phyloP scores from a whole-genome alignment of 2,888 invertebrate genomes.

The Hirtodrosophila histrioides region DNA sequence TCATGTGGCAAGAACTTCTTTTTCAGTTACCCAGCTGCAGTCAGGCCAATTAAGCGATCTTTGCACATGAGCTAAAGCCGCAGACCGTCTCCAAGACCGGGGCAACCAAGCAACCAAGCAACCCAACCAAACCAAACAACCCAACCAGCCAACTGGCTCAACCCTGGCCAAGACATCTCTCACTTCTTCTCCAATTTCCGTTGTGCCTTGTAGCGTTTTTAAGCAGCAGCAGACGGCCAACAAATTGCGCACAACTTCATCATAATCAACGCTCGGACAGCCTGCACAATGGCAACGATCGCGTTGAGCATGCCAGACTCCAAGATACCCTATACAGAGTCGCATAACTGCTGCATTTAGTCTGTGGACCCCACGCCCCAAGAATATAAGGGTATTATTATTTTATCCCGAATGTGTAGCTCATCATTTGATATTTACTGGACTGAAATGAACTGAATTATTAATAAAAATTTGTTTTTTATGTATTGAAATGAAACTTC shows the following conservation, averaged over 20 bases:
- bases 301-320: not conserved
- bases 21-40: slow-evolving; percentile 36
- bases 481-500: too few relatives aligned
- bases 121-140: slow-evolving; percentile 1
- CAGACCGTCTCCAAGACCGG: slow-evolving; percentile 23
- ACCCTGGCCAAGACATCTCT: slow-evolving; percentile 30
- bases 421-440: too few relatives aligned
- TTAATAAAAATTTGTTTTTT: too few relatives aligned
- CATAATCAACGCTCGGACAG: slow-evolving; percentile 70
- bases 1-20: slow-evolving; percentile 29
- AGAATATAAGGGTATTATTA: too few relatives aligned
- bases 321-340: slow-evolving; percentile 24
- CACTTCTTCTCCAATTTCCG: slow-evolving; percentile 75
- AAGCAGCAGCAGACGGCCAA: slow-evolving; percentile 72
- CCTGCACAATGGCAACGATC: slow-evolving; percentile 16
- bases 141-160: slow-evolving; percentile 15
- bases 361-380: too few relatives aligned
- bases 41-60: slow-evolving; percentile 76
- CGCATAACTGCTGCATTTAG: too few relatives aligned
- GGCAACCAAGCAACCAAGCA: slow-evolving; percentile 12
- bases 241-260: slow-evolving; percentile 82
- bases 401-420: too few relatives aligned
- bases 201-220: slow-evolving; percentile 71
- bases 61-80: slow-evolving; percentile 43
- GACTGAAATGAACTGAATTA: too few relatives aligned